Evolutionary conservation across 1,140 invertebrate species (phyloP), one percentile per base, ranked within the genome.

Genomic region (Panagrolaimus sp.): DNA sequence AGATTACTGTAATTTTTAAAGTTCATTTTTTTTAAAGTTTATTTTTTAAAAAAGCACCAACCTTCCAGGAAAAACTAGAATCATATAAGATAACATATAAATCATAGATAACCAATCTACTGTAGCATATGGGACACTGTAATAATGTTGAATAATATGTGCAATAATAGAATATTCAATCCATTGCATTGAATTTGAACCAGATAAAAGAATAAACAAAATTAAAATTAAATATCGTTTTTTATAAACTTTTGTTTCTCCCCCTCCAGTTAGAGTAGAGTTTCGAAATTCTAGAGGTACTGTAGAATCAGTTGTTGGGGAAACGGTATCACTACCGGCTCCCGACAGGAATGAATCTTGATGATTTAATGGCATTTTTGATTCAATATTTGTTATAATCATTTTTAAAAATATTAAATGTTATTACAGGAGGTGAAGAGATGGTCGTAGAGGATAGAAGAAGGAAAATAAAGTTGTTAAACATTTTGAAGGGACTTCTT

Each of bases 31-130:
- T 38, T 38, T 4, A 38, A 38, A 38, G 31, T 7, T 7, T 38
- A 38, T 38, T n/a, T n/a, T n/a, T n/a, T 38, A 38, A 4, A 38
- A 38, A 38, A 4, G 2, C 31, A 4, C 31, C 31, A 4, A 96
- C 80, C 91, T 93, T 5, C 91, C 93, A 5, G 95, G 96, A 79
- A 98, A 93, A 74, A 98, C 92, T 67, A 97, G 88, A 8, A 93
- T 91, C 77, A 97, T 92, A 82, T 98, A 98, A 1, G 89, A 88
- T 73, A 95, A 88, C 94, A 98, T 98, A 84, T 91, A 98, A 72
- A 98, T 89, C 89, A 98, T 91, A 14, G 92, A 94, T 44, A 93
- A 92, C 92, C 92, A 95, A 83, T 96, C 91, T 27, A 98, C 90
- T 69, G 87, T 87, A 43, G 88, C 87, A 63, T 86, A 87, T 27